A percentile compares a stretch with the other conserved stretches of the same genome.
Conservation (phyloP, 2,888 invertebrate genomes). For the Penaeus monodon region DNA sequence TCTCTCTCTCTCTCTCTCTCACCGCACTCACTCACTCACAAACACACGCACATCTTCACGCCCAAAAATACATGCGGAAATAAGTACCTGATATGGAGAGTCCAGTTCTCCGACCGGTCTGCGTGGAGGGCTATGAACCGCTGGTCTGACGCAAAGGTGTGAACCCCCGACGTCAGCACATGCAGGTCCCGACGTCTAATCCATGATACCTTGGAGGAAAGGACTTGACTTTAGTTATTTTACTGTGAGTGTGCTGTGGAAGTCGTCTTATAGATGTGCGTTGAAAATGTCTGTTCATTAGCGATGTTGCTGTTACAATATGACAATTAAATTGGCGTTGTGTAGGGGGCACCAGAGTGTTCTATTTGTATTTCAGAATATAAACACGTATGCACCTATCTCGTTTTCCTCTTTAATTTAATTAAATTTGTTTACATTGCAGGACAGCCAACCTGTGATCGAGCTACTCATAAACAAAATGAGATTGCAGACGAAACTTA, state of each 20-base stretch:
- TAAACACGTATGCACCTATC: no score
- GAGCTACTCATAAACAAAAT: no score
- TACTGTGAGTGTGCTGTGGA: background rate
- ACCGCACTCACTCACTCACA: background rate
- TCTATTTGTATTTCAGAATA: no score
- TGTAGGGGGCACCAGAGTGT: no score
- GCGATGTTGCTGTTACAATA: background rate
- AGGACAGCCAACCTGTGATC: no score
- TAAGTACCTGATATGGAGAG: slow-evolving; percentile 48
- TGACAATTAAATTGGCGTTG: no score
- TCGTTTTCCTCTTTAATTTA: no score
- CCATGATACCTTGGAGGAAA: slow-evolving; percentile 51
- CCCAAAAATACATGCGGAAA: no score
- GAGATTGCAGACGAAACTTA: no score
- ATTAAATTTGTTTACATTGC: no score
- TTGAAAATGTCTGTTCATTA: background rate
- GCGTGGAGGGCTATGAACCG: slow-evolving; percentile 55
- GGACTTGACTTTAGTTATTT: background rate
- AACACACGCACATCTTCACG: background rate
- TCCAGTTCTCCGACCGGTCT: slow-evolving; percentile 59
- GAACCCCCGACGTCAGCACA: slow-evolving; percentile 53
- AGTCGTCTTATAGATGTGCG: background rate
- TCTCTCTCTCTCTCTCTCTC: background rate
- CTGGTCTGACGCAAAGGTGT: slow-evolving; percentile 57
- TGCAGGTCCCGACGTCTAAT: slow-evolving; percentile 45